phyloP scores from a whole-genome alignment of 1,140 invertebrate species.

The Danaus melanippus region DNA sequence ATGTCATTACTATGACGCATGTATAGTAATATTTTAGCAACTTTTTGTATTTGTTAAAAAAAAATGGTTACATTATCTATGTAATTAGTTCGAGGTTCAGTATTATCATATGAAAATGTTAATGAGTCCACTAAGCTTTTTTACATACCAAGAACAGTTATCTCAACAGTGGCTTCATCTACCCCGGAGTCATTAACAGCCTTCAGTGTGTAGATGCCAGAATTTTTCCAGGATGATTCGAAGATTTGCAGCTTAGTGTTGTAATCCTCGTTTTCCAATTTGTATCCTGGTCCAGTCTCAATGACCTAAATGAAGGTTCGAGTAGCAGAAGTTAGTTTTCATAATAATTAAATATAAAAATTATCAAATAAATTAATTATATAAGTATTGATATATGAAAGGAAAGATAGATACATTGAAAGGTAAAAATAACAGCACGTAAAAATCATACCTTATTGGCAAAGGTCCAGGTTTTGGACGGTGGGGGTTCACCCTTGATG shows the following conservation, averaged over 20 bases:
- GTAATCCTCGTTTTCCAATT: conserved; percentile 94
- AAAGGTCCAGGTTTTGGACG: conserved; percentile 91
- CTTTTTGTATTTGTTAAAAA: too few species aligned
- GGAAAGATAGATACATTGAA: background rate
- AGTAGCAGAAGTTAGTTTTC: background rate
- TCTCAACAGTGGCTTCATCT: conserved; percentile 95
- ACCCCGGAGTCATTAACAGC: conserved; percentile 94
- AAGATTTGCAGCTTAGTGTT: conserved; percentile 89
- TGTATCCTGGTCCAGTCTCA: conserved; percentile 73
- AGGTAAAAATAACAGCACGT: too few species aligned
- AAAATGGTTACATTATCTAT: too few species aligned
- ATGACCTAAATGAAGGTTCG: conserved; percentile 34
- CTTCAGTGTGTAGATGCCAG: conserved; percentile 92
- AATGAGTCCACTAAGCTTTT: too few species aligned
- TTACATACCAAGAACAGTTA: conserved; percentile 86
- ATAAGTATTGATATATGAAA: too few species aligned
- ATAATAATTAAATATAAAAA: conserved; percentile 8
- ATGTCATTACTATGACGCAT: too few species aligned
- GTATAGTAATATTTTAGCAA: too few species aligned
- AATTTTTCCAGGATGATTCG: conserved; percentile 85
- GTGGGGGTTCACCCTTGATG: conserved; percentile 95
- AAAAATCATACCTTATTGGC: conserved; percentile 74
- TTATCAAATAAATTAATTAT: conserved; percentile 1
- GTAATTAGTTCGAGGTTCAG: too few species aligned
- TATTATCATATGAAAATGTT: too few species aligned